Conservation (phyloP, 1,140 invertebrate genomes). For the Doryteuthis pealeii region DNA sequence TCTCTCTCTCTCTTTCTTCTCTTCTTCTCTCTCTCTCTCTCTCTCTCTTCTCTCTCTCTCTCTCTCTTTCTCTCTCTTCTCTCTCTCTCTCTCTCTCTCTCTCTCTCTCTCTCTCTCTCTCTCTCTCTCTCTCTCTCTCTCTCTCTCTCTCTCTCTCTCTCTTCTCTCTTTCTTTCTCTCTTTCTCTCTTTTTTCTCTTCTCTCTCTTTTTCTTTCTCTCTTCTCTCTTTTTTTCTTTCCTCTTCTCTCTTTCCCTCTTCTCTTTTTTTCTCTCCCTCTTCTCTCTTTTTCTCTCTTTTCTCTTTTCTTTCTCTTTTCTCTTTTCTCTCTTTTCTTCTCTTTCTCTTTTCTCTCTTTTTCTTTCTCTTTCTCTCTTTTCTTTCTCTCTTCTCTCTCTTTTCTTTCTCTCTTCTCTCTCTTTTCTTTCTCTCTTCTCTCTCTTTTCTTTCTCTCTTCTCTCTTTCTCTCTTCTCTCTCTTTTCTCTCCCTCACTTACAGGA, state of each 20-base stretch:
- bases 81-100: background rate
- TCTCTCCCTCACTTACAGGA: too few relatives aligned
- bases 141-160: conserved; percentile 5
- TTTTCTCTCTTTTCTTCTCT: conserved; percentile 71
- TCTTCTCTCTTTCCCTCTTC: background rate
- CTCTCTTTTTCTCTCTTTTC: background rate
- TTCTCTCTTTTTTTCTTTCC: background rate
- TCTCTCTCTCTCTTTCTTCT: background rate
- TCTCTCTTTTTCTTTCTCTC: background rate
- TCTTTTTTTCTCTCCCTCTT: background rate
- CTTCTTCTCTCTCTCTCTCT: background rate
- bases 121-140: background rate
- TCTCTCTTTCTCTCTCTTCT: background rate
- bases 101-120: conserved; percentile 3
- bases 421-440: conserved; percentile 74
- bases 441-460: conserved; percentile 90
- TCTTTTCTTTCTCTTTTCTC: background rate
- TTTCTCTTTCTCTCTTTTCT: conserved; percentile 90
- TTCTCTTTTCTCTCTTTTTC: conserved; percentile 91
- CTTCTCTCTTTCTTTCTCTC: background rate
- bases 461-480: too few relatives aligned
- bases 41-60: background rate
- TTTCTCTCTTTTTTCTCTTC: background rate
- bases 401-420: conserved; percentile 94
- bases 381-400: conserved; percentile 95